Evolutionary conservation across 2,797 vertebrate genomes (phyloP).

Genomic region (Sebastiscus tertius): DNA sequence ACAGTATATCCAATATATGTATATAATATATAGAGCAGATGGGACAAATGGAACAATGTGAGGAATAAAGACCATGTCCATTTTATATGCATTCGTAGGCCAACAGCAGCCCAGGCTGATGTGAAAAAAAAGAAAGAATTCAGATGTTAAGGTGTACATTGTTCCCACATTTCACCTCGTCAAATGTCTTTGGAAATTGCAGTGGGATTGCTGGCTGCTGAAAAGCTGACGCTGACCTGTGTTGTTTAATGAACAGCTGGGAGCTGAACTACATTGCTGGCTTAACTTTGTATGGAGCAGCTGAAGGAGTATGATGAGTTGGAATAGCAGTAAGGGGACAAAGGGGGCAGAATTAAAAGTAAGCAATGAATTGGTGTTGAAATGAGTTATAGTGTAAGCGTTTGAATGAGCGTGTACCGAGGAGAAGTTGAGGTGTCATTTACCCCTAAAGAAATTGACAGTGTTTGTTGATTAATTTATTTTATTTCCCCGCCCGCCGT

Average conservation of each 20-base stretch:
- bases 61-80: background rate
- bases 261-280: background rate
- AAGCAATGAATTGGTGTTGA: background rate
- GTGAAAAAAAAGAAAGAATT: background rate
- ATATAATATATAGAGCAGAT: background rate
- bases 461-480: no score
- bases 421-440: no score
- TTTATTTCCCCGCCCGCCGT: no score
- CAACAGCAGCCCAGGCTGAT: background rate
- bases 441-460: no score
- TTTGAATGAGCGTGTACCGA: background rate
- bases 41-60: background rate
- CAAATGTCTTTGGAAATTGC: no score
- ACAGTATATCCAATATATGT: background rate
- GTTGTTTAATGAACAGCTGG: background rate
- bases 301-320: background rate
- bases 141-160: background rate
- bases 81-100: background rate
- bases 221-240: no score
- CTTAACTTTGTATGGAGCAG: background rate
- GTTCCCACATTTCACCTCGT: background rate
- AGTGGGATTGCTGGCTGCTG: background rate
- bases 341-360: background rate
- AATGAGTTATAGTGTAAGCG: background rate
- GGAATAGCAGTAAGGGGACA: background rate